These are phyloP conservation scores for Tringa solitaria DNA, from an alignment of 2,113 vertebrate species.

Conservation along the genomic window DNA sequence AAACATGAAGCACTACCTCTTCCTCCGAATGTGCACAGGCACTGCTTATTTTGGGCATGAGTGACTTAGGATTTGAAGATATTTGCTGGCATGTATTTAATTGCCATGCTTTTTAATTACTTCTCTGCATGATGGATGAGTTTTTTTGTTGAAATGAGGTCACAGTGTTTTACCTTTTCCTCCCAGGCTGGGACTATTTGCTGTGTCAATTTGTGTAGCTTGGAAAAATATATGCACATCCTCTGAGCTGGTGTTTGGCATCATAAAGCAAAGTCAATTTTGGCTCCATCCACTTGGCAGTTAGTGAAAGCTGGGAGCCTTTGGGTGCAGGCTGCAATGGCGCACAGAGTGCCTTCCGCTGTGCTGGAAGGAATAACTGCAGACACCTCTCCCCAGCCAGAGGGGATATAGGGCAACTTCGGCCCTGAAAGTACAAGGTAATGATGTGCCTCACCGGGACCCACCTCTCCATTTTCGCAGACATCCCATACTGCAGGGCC, in stretches of 20 bases:
- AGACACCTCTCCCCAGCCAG: neutral
- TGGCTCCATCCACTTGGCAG: neutral
- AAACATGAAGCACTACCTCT: neutral
- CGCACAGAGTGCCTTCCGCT: neutral
- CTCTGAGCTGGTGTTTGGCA: neutral
- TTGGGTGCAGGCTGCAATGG: neutral
- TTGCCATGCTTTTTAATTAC: neutral
- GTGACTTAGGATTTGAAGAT: neutral
- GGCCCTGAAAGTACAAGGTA: neutral
- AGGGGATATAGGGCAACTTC: neutral
- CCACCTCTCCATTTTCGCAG: neutral
- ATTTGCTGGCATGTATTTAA: neutral
- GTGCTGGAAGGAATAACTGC: neutral
- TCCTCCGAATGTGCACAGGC: neutral
- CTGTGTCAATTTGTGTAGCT: neutral
- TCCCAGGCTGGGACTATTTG: conserved; percentile 11
- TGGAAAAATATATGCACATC: conserved; percentile 20
- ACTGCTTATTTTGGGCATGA: neutral
- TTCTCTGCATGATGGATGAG: neutral
- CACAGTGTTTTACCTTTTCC: conserved; percentile 46
- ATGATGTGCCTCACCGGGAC: neutral
- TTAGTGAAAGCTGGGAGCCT: neutral
- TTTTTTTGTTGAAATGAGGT: conserved; percentile 48
- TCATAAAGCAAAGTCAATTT: neutral
- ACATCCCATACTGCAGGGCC: neutral